Percentiles rank a stretch among this genome's conserved stretches.
Evolutionary conservation across 2,113 vertebrate species (phyloP).

Genomic region (Galeopterus variegatus): DNA sequence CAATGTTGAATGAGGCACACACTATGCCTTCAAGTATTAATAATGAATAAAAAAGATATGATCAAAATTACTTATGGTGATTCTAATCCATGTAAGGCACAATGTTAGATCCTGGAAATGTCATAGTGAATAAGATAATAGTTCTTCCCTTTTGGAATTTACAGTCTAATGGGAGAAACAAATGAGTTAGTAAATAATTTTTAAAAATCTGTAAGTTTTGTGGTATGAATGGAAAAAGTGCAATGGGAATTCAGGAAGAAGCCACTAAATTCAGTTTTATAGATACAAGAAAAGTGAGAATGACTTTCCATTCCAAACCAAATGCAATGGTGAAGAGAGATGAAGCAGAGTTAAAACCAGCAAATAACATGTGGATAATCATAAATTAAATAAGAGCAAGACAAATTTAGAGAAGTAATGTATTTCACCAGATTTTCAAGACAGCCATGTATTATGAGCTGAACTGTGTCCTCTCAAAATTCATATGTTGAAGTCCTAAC

Average conservation of each 20-base stretch:
- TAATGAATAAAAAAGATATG: not conserved
- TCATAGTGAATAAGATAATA: not conserved
- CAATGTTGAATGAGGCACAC: not conserved
- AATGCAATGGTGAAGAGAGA: not conserved
- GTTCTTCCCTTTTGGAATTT: not conserved
- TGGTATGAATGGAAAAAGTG: not conserved
- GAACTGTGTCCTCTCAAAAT: not conserved
- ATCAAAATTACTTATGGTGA: not conserved
- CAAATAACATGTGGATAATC: not conserved
- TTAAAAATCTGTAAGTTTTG: slow-evolving; percentile 34
- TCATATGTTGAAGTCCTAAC: not conserved
- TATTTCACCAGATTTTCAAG: slow-evolving; percentile 17
- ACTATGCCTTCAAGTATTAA: not conserved
- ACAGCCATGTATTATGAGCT: not conserved
- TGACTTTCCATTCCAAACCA: not conserved
- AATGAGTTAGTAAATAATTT: not conserved
- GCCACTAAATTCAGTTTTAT: not conserved
- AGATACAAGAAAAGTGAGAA: not conserved
- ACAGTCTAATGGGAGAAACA: not conserved
- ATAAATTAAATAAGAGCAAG: not conserved
- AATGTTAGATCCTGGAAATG: not conserved
- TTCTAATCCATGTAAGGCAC: not conserved
- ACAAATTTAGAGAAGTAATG: not conserved
- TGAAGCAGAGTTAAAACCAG: not conserved
- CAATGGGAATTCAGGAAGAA: not conserved